Conservation (phyloP, 2,888 invertebrate species). For the Caenorhabditis afra region DNA sequence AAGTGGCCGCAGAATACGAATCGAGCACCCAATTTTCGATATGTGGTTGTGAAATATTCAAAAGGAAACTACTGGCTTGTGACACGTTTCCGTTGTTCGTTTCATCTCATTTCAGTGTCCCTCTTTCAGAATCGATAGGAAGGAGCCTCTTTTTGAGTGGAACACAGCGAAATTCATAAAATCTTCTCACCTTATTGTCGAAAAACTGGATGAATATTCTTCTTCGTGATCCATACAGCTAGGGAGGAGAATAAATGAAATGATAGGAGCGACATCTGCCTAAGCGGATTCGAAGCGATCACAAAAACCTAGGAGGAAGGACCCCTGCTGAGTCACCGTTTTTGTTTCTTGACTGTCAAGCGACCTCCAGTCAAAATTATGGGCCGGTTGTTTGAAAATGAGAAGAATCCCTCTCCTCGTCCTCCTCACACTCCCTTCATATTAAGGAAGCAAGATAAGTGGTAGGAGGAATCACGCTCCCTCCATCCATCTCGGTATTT, state of each 20-base stretch:
- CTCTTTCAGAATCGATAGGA: too few relatives aligned
- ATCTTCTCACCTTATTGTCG: constrained; percentile 41
- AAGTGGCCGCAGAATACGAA: constrained; percentile 36
- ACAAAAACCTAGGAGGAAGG: constrained; percentile 36
- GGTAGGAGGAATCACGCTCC: constrained; percentile 49
- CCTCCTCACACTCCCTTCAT: constrained; percentile 34
- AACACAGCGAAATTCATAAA: neutral
- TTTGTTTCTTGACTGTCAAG: constrained; percentile 55
- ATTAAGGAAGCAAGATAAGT: constrained; percentile 51
- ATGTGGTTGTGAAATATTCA: constrained; percentile 51
- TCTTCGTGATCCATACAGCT: constrained; percentile 36
- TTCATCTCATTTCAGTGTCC: too few relatives aligned
- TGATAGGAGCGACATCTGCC: constrained; percentile 57
- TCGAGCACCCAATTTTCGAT: constrained; percentile 18
- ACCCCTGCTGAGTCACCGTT: constrained; percentile 57
- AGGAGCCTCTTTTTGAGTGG: too few relatives aligned
- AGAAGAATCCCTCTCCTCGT: constrained; percentile 20
- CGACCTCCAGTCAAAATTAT: constrained; percentile 55
- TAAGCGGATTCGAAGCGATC: constrained; percentile 35
- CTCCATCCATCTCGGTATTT: constrained; percentile 33
- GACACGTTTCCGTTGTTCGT: constrained; percentile 1
- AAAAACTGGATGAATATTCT: constrained; percentile 34
- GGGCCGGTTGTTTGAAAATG: constrained; percentile 52
- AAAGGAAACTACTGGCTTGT: constrained; percentile 21
- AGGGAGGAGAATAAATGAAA: constrained; percentile 22